A percentile compares a stretch with the other conserved stretches of the same genome.
These are phyloP conservation scores for Orussus abietinus DNA, from an alignment of 1,140 invertebrate genomes.

Conservation along the genomic window DNA sequence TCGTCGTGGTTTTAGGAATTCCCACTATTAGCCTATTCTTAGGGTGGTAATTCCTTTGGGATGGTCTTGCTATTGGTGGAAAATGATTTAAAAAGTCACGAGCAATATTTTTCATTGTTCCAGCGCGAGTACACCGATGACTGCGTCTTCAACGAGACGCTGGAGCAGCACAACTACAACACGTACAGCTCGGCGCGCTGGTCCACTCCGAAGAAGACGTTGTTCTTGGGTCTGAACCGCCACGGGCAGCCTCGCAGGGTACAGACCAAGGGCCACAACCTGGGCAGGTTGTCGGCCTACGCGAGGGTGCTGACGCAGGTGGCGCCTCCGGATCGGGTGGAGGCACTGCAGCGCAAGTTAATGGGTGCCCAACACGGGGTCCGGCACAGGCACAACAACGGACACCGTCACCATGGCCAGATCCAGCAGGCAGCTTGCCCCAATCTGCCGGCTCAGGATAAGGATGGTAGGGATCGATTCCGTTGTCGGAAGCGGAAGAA, in stretches of 20 bases:
- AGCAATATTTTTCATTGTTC: constrained; percentile 55
- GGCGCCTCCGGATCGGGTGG: constrained; percentile 54
- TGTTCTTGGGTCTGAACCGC: constrained; percentile 73
- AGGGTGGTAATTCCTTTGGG: too few species aligned
- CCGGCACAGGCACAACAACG: constrained; percentile 20
- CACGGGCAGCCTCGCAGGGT: constrained; percentile 66
- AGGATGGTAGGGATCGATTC: constrained; percentile 36
- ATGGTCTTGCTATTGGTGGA: too few species aligned
- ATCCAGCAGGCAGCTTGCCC: constrained; percentile 33
- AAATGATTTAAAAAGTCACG: not conserved
- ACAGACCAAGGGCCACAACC: constrained; percentile 63
- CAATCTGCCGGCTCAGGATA: constrained; percentile 27
- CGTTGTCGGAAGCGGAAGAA: constrained; percentile 41
- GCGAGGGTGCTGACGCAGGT: constrained; percentile 65
- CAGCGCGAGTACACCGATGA: constrained; percentile 78
- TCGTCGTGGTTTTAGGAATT: too few species aligned
- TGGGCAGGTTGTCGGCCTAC: constrained; percentile 70
- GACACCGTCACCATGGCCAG: constrained; percentile 18
- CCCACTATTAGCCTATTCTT: too few species aligned
- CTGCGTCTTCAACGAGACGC: constrained; percentile 81
- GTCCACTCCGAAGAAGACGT: constrained; percentile 65
- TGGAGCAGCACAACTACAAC: constrained; percentile 80
- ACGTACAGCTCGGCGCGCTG: constrained; percentile 76
- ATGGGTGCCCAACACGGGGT: constrained; percentile 35
- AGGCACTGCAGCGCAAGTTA: constrained; percentile 39